Conservation (phyloP, 2,113 vertebrate species). For the Sylvia atricapilla region DNA sequence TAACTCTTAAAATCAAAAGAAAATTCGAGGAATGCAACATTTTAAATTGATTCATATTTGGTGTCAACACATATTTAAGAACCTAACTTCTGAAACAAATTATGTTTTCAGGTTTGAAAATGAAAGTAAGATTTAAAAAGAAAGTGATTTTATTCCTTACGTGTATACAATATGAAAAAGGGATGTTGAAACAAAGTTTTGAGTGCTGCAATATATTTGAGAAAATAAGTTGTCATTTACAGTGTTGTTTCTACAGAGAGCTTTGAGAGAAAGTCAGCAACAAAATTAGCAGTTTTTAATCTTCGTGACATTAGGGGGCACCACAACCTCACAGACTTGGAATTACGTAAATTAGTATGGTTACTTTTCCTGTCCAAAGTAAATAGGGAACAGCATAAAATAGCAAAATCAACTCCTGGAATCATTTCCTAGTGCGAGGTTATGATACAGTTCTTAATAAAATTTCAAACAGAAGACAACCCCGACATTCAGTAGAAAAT, state of each 20-base stretch:
- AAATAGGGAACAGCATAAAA: not conserved
- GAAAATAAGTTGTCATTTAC: not conserved
- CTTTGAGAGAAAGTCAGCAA: not conserved
- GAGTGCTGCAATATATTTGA: not conserved
- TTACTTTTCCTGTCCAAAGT: not conserved
- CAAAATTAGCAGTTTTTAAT: not conserved
- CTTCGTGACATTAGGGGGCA: constrained; percentile 38
- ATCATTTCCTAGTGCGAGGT: not conserved
- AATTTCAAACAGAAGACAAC: not conserved
- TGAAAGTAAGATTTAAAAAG: not conserved
- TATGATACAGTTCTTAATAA: not conserved
- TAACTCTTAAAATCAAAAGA: not conserved
- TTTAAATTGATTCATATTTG: not conserved
- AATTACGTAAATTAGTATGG: not conserved
- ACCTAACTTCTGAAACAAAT: not conserved
- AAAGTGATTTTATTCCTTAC: not conserved
- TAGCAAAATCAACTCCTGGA: not conserved
- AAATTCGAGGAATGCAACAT: not conserved
- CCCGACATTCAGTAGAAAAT: not conserved
- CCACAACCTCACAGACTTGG: not conserved
- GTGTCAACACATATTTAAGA: not conserved
- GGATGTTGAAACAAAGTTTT: not conserved
- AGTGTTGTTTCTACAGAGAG: not conserved
- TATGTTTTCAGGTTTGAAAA: not conserved
- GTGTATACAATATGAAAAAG: not conserved